A percentile compares a stretch with the other conserved stretches of the same genome.
phyloP scores from a whole-genome alignment of 2,797 vertebrate genomes.

The Synanceia verrucosa region DNA sequence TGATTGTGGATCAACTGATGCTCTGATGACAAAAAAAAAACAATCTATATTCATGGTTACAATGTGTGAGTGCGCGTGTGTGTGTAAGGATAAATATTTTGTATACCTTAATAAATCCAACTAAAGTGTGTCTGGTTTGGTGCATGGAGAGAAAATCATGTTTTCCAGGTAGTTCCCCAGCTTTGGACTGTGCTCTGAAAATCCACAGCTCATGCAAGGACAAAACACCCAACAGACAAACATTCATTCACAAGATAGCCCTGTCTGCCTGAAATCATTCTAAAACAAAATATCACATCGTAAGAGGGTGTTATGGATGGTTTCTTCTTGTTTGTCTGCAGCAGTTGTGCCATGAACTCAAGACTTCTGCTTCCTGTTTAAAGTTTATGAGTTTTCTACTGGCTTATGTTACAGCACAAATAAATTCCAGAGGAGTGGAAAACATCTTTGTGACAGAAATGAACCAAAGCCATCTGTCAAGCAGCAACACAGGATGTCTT shows the following conservation, averaged over 20 bases:
- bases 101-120: background rate
- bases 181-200: background rate
- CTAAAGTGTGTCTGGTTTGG: background rate
- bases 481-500: background rate
- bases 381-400: background rate
- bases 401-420: constrained; percentile 2
- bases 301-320: background rate
- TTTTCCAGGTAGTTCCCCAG: background rate
- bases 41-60: background rate
- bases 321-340: background rate
- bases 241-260: background rate
- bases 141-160: background rate
- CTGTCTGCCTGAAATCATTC: background rate
- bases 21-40: background rate
- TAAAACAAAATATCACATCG: background rate
- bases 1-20: background rate
- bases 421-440: background rate
- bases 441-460: constrained; percentile 8
- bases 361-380: background rate
- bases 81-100: background rate
- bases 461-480: constrained; percentile 8
- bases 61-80: background rate
- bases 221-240: background rate
- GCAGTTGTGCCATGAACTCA: background rate
- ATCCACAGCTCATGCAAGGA: background rate